Conservation (phyloP, 2,797 vertebrate species). For the Chaenodraco wilsoni region DNA sequence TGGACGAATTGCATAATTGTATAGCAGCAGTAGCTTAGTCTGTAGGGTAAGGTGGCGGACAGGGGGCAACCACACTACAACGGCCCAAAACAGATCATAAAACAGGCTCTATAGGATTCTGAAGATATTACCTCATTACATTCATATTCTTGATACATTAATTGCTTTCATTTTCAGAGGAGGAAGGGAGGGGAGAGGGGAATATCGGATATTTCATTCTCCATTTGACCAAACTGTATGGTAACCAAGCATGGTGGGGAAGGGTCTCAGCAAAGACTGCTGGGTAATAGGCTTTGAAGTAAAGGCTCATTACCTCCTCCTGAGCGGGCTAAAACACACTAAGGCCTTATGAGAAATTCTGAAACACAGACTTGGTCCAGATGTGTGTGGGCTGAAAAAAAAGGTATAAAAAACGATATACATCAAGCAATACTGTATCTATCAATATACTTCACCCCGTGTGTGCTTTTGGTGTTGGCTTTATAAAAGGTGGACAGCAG, state of each 20-base stretch:
- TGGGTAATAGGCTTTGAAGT: slow-evolving; percentile 52
- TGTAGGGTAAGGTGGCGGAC: no score
- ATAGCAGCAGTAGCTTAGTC: no score
- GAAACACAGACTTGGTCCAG: slow-evolving; percentile 13
- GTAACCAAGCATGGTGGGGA: slow-evolving; percentile 8
- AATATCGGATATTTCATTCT: slow-evolving; percentile 18
- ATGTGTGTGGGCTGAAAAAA: neutral
- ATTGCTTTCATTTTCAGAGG: slow-evolving; percentile 7
- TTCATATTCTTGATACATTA: slow-evolving; percentile 13
- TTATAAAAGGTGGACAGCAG: no score
- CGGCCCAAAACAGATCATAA: slow-evolving; percentile 15
- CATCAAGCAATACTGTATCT: no score
- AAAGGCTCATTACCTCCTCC: slow-evolving; percentile 53
- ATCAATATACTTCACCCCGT: no score
- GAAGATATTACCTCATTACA: neutral
- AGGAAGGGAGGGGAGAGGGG: neutral
- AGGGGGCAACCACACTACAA: no score
- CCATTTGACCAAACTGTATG: slow-evolving; percentile 17
- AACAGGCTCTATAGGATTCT: neutral
- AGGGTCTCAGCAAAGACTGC: slow-evolving; percentile 19
- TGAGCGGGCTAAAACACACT: slow-evolving; percentile 19
- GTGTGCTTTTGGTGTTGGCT: no score
- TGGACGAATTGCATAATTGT: neutral
- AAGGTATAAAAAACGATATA: no score
- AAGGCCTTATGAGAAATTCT: slow-evolving; percentile 27